phyloP scores from a whole-genome alignment of 2,113 vertebrate species.

The Zosterops japonicus region DNA sequence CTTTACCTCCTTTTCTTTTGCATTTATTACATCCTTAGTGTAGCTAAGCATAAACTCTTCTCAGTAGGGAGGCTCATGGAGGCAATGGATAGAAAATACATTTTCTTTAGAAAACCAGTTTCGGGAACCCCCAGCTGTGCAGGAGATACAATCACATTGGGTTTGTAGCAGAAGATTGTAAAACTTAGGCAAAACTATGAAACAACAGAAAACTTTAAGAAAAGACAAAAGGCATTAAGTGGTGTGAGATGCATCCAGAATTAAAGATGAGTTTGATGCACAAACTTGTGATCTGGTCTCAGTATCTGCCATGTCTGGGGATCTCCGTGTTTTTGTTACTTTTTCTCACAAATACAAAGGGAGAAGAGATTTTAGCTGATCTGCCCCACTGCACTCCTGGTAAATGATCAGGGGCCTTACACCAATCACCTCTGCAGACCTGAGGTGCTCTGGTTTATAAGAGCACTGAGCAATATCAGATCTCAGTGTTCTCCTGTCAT shows the following conservation, averaged over 20 bases:
- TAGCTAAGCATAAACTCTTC: constrained; percentile 57
- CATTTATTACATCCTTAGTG: constrained; percentile 32
- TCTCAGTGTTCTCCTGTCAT: not conserved
- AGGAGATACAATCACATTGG: not conserved
- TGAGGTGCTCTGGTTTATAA: not conserved
- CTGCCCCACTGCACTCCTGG: not conserved
- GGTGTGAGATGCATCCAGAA: not conserved
- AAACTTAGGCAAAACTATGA: not conserved
- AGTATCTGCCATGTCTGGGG: accelerated
- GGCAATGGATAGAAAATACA: constrained; percentile 37
- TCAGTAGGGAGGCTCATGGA: constrained; percentile 28
- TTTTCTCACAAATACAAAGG: not conserved
- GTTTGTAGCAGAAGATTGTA: constrained; percentile 3
- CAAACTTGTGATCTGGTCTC: not conserved
- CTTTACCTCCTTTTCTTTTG: not conserved
- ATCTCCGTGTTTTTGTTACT: not conserved
- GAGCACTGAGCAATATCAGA: not conserved
- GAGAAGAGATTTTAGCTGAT: not conserved
- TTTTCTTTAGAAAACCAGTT: constrained; percentile 51
- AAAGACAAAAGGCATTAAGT: not conserved
- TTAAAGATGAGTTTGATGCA: not conserved
- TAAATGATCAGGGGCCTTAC: not conserved
- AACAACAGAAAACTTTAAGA: constrained; percentile 7
- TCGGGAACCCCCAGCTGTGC: constrained; percentile 43
- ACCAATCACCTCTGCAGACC: not conserved